Evolutionary conservation across 1,140 invertebrate species (phyloP).

Genomic region (Leptestheria dahalacensis): DNA sequence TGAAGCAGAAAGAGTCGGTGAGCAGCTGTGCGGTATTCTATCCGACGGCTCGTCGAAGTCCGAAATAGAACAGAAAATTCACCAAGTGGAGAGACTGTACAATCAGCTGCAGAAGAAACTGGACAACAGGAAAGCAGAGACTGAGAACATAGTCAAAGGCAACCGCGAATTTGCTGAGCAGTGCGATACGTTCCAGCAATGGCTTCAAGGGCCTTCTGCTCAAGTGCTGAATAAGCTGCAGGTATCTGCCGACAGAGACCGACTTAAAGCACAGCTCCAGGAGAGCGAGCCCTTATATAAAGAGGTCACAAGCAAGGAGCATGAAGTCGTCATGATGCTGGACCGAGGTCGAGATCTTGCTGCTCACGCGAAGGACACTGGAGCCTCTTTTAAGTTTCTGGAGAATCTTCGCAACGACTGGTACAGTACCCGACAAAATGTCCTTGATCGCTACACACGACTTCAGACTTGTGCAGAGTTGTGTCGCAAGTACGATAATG

Average conservation of each 20-base stretch:
- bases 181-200: constrained; percentile 70
- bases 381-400: constrained; percentile 47
- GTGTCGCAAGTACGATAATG: constrained; percentile 73
- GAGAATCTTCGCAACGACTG: constrained; percentile 76
- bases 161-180: constrained; percentile 70
- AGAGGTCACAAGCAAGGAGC: constrained; percentile 74
- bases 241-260: constrained; percentile 72
- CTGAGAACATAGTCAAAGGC: constrained; percentile 67
- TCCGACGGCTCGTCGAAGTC: constrained; percentile 75
- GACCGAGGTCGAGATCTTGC: constrained; percentile 73
- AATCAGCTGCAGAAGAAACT: constrained; percentile 73
- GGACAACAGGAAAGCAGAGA: constrained; percentile 73
- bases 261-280: constrained; percentile 68
- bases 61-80: constrained; percentile 77
- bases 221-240: constrained; percentile 56
- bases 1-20: constrained; percentile 71
- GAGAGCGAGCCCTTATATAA: constrained; percentile 80
- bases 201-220: constrained; percentile 56
- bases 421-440: constrained; percentile 75
- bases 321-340: constrained; percentile 83
- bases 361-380: constrained; percentile 34
- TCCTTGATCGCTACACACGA: constrained; percentile 63
- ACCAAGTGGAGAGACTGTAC: constrained; percentile 64
- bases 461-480: constrained; percentile 64
- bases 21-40: constrained; percentile 67